Conservation (phyloP, 2,113 vertebrate genomes). For the Dromas ardeola region DNA sequence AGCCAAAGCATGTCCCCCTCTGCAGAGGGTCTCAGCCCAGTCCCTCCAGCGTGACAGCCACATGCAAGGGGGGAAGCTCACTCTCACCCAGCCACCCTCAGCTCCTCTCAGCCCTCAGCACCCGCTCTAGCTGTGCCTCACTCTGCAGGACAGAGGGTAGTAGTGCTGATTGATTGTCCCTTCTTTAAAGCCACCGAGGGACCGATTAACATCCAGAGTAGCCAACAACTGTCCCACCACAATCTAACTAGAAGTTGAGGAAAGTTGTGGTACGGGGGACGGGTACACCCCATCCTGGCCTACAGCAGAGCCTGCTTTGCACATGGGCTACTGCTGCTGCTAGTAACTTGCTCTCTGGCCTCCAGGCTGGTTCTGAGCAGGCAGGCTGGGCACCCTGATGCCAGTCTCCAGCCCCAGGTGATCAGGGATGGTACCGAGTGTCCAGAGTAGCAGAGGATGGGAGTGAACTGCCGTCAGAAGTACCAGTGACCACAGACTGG, state of each 20-base stretch:
- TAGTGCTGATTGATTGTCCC: background rate
- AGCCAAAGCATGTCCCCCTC: rapidly evolving
- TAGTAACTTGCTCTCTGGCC: background rate
- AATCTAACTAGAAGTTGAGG: background rate
- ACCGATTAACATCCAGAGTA: background rate
- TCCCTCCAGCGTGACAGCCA: background rate
- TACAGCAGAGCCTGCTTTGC: background rate
- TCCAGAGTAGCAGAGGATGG: background rate
- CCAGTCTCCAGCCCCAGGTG: background rate
- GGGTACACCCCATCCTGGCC: background rate
- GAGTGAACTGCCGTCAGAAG: background rate
- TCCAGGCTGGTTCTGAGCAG: background rate
- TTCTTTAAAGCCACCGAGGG: background rate
- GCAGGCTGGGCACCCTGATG: background rate
- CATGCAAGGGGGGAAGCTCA: background rate
- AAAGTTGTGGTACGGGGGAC: background rate
- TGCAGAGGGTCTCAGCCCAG: background rate
- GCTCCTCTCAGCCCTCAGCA: background rate
- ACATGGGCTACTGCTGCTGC: background rate
- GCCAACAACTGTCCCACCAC: background rate
- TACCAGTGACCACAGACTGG: background rate
- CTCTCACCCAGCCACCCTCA: background rate
- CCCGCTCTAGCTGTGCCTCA: background rate
- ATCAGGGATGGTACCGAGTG: background rate
- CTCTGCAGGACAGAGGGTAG: background rate